Percentiles rank a stretch among this genome's conserved stretches.
These are phyloP conservation scores for Agriopis leucophaearia DNA, from an alignment of 2,888 invertebrate genomes.

Conservation along the genomic window DNA sequence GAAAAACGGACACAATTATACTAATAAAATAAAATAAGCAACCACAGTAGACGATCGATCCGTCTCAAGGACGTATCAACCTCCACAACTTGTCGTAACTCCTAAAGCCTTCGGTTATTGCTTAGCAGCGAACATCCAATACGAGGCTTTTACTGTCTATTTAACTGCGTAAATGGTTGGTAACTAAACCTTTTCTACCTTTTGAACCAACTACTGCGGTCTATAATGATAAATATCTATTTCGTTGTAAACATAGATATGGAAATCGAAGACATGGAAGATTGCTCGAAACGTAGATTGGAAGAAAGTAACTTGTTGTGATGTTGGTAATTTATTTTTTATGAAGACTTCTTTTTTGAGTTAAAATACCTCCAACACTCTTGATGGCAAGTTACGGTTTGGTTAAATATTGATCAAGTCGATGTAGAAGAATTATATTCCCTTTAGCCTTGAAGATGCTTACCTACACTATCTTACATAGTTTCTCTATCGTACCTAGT, in stretches of 20 bases:
- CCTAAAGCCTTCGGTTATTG: constrained; percentile 11
- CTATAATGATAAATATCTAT: neutral
- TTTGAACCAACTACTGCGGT: neutral
- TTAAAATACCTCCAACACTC: too few species aligned
- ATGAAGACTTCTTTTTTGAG: too few species aligned
- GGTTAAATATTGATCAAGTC: neutral
- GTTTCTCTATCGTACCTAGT: neutral
- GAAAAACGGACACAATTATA: constrained; percentile 9
- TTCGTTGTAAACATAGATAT: neutral
- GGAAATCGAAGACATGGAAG: neutral
- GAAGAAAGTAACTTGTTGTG: too few species aligned
- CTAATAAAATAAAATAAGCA: constrained; percentile 12
- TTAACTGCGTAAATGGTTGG: constrained; percentile 16
- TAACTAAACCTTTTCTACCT: constrained; percentile 20
- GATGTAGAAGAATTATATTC: too few species aligned
- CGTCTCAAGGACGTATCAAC: constrained; percentile 38
- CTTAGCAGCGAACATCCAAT: constrained; percentile 34
- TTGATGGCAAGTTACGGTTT: neutral
- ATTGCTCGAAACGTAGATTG: too few species aligned
- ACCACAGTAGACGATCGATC: constrained; percentile 32
- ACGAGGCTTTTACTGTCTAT: constrained; percentile 18
- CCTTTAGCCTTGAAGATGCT: neutral
- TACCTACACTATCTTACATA: neutral
- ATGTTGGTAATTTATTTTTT: too few species aligned
- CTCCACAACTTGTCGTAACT: constrained; percentile 27